Base-by-base conservation (phyloP, 1,140 invertebrate species). In the Sitobion miscanthi region DNA sequence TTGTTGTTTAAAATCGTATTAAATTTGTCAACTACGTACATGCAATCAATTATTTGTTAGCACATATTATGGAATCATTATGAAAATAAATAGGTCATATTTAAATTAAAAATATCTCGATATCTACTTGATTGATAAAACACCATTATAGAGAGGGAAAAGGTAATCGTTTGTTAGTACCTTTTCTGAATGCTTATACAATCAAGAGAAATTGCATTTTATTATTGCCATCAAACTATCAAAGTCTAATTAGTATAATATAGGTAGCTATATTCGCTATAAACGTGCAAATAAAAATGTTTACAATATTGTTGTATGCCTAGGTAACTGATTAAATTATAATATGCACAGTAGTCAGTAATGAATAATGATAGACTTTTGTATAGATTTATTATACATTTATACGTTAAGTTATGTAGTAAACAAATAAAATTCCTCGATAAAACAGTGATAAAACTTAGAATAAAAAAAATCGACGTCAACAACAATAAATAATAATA, bases 1-100 rank as follows among this genome's bases (percentile, higher is more conserved):
- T 77, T n/a, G 62, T 77, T 77, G 62, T 77, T 77, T 77, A 85
- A 85, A 85, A 85, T 85, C 38, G 83, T 85, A 85, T 42, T 85
- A 85, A 85, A 85, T 85, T 42, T 85, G 83, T 85, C 25, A 85
- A 85, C 77, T 35, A 83, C 7, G 21, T 86, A 88, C 30, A 35
- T 21, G 23, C 86, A n/a, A 49, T 88, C 45, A 88, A 88, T 88
- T 87, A 87, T 49, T 87, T 49, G 85, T 86, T 86, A 47, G 30
- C 85, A 5, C 47, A 87, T 87, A 47, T 49, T 49, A 87, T n/a
- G 45, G 45, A 49, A 87, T 21, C 25, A 49, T 47, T 88, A 42
- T 88, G 45, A 49, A 52, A 49, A 49, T 35, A 88, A 88, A 49
- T 88, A 49, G 45, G 47, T 88, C 47, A 49, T 49, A 88, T 88